Conservation (phyloP, 2,888 invertebrate genomes). For the Eupithecia centaureata region DNA sequence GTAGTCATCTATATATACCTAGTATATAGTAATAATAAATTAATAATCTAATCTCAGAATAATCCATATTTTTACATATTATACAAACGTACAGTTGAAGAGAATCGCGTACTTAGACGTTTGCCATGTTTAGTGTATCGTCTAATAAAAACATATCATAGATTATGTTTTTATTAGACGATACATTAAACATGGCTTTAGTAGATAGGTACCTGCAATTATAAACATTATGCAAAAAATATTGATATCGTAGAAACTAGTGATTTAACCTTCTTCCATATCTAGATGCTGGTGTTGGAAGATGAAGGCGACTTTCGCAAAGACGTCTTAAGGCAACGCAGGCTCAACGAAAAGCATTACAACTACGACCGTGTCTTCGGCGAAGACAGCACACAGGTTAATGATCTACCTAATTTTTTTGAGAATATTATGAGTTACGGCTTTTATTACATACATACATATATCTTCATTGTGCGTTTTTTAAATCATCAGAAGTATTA, state of each 20-base stretch:
- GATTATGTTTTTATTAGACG: neutral
- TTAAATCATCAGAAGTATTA: neutral
- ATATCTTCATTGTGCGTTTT: too few species aligned
- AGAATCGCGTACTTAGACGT: too few species aligned
- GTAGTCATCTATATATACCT: too few species aligned
- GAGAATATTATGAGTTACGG: too few species aligned
- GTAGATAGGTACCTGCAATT: neutral
- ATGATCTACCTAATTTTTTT: neutral
- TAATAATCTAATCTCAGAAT: too few species aligned
- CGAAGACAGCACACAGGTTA: slow-evolving; percentile 92
- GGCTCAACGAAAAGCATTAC: slow-evolving; percentile 91
- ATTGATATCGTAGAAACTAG: neutral
- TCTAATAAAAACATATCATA: too few species aligned
- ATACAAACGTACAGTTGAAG: too few species aligned
- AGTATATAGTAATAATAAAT: too few species aligned
- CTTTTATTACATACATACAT: too few species aligned
- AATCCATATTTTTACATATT: too few species aligned
- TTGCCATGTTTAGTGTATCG: neutral
- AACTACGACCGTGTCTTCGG: slow-evolving; percentile 95
- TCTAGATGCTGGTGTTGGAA: slow-evolving; percentile 75
- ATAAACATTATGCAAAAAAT: neutral
- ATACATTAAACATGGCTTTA: neutral
- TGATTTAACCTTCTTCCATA: neutral
- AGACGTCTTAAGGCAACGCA: slow-evolving; percentile 87
- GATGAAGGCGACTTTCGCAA: slow-evolving; percentile 74